Evolutionary conservation across 1,140 invertebrate genomes (phyloP).

Genomic region (Drosophila arawakana): DNA sequence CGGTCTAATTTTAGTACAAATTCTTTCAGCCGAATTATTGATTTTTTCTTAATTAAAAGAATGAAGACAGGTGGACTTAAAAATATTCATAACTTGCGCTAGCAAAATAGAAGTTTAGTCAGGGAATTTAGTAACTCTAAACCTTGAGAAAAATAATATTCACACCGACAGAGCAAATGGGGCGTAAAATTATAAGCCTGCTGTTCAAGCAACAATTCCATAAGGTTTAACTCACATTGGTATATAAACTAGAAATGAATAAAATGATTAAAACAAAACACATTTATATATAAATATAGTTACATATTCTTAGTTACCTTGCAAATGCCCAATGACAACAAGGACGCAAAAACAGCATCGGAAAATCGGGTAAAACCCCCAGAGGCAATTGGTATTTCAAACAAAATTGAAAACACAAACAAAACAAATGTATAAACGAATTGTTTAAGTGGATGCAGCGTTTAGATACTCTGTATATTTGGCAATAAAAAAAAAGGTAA

Average conservation of each 20-base stretch:
- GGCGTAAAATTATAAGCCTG: too few relatives aligned
- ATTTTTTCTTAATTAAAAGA: too few relatives aligned
- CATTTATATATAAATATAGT: conserved; percentile 5
- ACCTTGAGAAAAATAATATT: too few relatives aligned
- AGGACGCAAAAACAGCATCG: conserved; percentile 9
- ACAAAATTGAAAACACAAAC: conserved; percentile 2
- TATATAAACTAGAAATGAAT: conserved; percentile 4
- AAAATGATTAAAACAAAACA: background rate
- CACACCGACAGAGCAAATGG: too few relatives aligned
- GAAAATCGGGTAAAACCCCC: conserved; percentile 6
- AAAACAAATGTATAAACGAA: background rate
- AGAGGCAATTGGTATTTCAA: conserved; percentile 12
- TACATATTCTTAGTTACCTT: conserved; percentile 26
- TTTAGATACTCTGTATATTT: conserved; percentile 4
- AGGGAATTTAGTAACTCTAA: too few relatives aligned
- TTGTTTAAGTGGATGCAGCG: background rate
- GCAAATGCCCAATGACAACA: conserved; percentile 22
- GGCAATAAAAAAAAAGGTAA: background rate
- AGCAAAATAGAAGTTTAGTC: too few relatives aligned
- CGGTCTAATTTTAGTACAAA: too few relatives aligned
- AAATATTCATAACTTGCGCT: too few relatives aligned
- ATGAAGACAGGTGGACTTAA: too few relatives aligned
- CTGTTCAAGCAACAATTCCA: background rate
- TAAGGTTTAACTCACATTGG: background rate
- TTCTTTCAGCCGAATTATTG: too few relatives aligned